Evolutionary conservation across 53 echinoderm and acorn worm genomes (phyloP), one percentile per base, ranked within the genome.

Genomic region (Astropecten irregularis): DNA sequence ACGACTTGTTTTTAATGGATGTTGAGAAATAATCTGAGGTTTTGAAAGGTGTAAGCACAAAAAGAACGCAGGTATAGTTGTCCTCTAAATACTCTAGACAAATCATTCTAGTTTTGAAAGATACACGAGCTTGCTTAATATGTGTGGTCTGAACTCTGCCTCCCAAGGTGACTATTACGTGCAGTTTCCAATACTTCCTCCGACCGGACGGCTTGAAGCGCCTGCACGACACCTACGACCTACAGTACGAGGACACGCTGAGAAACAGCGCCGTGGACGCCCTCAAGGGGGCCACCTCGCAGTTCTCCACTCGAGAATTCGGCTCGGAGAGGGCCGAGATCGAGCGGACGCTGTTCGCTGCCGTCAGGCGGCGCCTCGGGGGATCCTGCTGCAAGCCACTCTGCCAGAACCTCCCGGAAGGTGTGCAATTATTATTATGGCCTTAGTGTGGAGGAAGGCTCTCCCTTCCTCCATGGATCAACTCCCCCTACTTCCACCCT

Each of bases 141-240:
- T 46, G 47, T 22, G 9, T 59, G 59, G 9, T 59, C 59, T 35
- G 7, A 22, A n/a, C n/a, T n/a, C n/a, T n/a, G n/a, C n/a, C n/a
- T n/a, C n/a, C n/a, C n/a, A 49, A 92, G 93, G 93, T 92, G 27
- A 20, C 54, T 9, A 40, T 92, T 34, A 76, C 74, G 68, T 92
- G 89, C 46, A 81, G 54, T 3, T 83, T 92, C 40, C 89, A 92
- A 42, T 92, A 92, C 69, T 92, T 92, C 50, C 40, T 92, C 10
- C 81, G 93, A 23, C 64, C 72, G 4, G 93, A 92, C 14, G 93
- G 89, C 38, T 49, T 92, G 18, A 64, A 76, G 44, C 30, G 66
- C 3, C 77, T 92, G 0, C 93, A 92, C 30, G 89, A 92, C 46
- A 87, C 86, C 7, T 89, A 86, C 62, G 93, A 92, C 44, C 38